Percentiles rank a stretch among this genome's conserved stretches.
Evolutionary conservation across 2,113 vertebrate genomes (phyloP).

Genomic region (Indicator indicator): DNA sequence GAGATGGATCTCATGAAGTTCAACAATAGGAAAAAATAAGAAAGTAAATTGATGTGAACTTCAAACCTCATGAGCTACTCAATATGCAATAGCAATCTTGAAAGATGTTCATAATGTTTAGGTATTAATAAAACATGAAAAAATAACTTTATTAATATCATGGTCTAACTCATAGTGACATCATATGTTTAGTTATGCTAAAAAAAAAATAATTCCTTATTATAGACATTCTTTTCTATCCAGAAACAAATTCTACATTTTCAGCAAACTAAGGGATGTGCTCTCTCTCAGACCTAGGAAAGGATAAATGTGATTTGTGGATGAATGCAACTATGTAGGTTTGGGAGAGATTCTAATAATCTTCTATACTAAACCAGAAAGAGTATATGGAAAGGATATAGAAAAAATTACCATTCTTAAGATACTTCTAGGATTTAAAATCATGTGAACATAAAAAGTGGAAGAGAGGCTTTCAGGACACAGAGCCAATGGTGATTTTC

Average conservation of each 20-base stretch:
- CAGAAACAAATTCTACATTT: background rate
- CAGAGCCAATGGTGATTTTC: background rate
- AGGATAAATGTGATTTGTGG: background rate
- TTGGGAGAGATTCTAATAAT: background rate
- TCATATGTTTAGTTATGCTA: background rate
- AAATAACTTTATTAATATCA: background rate
- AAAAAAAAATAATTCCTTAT: background rate
- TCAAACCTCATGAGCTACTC: background rate
- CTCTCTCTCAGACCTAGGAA: background rate
- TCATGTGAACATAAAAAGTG: background rate
- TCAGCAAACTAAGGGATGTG: background rate
- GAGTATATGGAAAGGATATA: background rate
- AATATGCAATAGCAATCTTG: background rate
- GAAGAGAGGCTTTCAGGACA: background rate
- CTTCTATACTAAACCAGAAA: background rate
- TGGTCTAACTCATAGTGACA: background rate
- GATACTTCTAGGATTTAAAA: background rate
- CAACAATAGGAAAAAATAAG: background rate
- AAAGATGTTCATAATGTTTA: slow-evolving; percentile 2
- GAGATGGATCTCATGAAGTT: background rate
- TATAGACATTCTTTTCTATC: background rate
- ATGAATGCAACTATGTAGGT: background rate
- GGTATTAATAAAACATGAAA: background rate
- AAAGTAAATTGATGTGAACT: background rate
- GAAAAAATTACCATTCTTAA: background rate